Evolutionary conservation across 2,797 vertebrate genomes (phyloP), one percentile per base, ranked within the genome.

Genomic region (Muraenolepis orangiensis): DNA sequence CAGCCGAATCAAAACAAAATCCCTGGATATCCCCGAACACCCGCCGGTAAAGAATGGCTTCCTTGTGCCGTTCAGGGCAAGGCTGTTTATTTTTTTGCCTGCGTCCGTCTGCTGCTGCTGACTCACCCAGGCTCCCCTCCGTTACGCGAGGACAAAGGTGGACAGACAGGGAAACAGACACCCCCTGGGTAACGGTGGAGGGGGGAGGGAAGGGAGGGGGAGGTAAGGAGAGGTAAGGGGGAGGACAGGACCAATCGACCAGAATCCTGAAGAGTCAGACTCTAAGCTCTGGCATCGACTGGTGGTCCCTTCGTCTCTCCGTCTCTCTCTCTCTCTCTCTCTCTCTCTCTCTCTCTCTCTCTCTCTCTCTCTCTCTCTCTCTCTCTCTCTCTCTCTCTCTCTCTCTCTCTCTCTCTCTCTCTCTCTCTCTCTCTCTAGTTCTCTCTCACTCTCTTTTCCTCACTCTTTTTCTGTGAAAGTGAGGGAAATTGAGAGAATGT

Each of bases 51-150:
- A 80, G 75, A 79, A 79, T 72, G 51, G 61, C 78, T 76, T 76
- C 12, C 67, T 79, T 81, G 10, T 75, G 57, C 74, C 71, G 3
- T 71, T 46, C 76, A 67, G 26, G 51, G 20, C 8, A n/a, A n/a
- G 0, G 18, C 7, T 70, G 72, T 67, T 70, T 77, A n/a, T 80
- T 70, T 77, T 18, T 80, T 46, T 72, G 69, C 72, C 69, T 30
- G 32, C 18, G 16, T 70, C 64, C 34, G 38, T 81, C 69, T 79
- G 72, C 66, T 79, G 70, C 26, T 30, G 64, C 75, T 79, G 77
- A 77, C 38, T 79, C 78, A 78, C 1, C 42, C n/a, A n/a, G n/a
- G n/a, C n/a, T 61, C 68, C 28, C 51, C 73, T 28, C n/a, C 5
- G 2, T n/a, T 20, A 46, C 13, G 42, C 42, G 14, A 6, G 46